A percentile compares a stretch with the other conserved stretches of the same genome.
Conservation (phyloP, 2,888 invertebrate species). For the Lasius fuliginosus region DNA sequence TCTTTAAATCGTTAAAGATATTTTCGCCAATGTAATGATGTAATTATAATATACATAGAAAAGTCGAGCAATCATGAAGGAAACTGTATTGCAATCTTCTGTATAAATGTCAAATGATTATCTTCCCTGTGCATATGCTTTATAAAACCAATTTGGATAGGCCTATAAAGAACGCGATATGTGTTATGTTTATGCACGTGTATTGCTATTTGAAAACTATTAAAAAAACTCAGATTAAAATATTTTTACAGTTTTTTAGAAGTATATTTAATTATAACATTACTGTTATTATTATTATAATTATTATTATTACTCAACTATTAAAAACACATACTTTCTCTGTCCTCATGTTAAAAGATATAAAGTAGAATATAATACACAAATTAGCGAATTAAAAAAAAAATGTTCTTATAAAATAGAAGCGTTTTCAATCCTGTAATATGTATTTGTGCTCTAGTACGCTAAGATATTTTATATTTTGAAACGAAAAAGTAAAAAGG, state of each 20-base stretch:
- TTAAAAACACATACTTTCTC: slow-evolving; percentile 42
- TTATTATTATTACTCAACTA: slow-evolving; percentile 53
- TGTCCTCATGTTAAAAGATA: slow-evolving; percentile 45
- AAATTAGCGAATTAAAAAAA: slow-evolving; percentile 67
- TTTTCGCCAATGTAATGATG: neutral
- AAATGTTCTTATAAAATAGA: slow-evolving; percentile 68
- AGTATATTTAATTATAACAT: slow-evolving; percentile 63
- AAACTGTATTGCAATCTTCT: neutral
- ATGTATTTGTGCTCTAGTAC: slow-evolving; percentile 57
- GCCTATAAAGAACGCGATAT: slow-evolving; percentile 66
- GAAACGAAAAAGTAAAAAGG: slow-evolving; percentile 65
- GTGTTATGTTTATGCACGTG: slow-evolving; percentile 54
- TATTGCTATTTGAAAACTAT: slow-evolving; percentile 72
- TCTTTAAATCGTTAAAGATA: slow-evolving; percentile 20
- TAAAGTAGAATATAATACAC: slow-evolving; percentile 62
- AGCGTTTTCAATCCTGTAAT: slow-evolving; percentile 62
- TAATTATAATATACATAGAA: slow-evolving; percentile 13
- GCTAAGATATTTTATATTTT: slow-evolving; percentile 52
- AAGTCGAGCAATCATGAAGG: neutral
- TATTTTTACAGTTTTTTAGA: slow-evolving; percentile 60
- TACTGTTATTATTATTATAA: slow-evolving; percentile 45
- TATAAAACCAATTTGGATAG: slow-evolving; percentile 47
- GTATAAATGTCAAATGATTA: neutral
- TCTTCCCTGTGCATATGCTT: slow-evolving; percentile 13
- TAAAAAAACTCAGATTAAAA: slow-evolving; percentile 57